Base-by-base conservation (phyloP, 2,797 vertebrate species). In the Notoglanidium macrostoma region DNA sequence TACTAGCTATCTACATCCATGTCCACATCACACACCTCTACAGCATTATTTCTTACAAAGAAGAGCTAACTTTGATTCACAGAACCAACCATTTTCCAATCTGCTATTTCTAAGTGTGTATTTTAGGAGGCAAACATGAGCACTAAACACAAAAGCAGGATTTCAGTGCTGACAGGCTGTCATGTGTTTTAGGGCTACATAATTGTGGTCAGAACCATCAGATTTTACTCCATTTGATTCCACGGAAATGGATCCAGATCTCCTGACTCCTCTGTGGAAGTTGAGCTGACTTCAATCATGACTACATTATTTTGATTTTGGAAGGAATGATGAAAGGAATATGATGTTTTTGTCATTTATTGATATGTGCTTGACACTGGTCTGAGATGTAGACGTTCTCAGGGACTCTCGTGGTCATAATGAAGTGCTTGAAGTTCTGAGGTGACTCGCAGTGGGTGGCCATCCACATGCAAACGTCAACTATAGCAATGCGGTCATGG, bases 371-470 rank as follows among this genome's bases (percentile, higher is more conserved):
- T 84, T 82, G 84, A 81, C 68, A 55, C 78, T 86, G 88, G 51
- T 82, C 35, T 59, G 29, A 84, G 79, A 63, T 79, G 61, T 83
- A 21, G 81, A 68, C 5, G 49, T 78, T 81, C 29, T 86, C n/a
- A 61, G 54, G 74, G 84, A 81, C 32, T 54, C 67, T 90, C 57
- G 29, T 46, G 44, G 32, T 78, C 17, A 21, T 89, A 88, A 90
- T 89, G 83, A 85, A 83, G 84, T 87, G 84, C 77, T 86, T 90
- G 59, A 80, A 32, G 72, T 70, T 86, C 21, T 90, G 82, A 88
- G 87, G 84, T 81, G 86, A 87, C 83, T 84, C 90, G 29, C 80
- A 72, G 88, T 91, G 89, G 90, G 90, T 90, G 90, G 90, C 79
- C 89, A 63, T 85, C 87, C 84, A 88, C 87, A 88, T 85, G 87